Conservation (phyloP, 2,113 vertebrate species). For the Gallinago paraguaiae region DNA sequence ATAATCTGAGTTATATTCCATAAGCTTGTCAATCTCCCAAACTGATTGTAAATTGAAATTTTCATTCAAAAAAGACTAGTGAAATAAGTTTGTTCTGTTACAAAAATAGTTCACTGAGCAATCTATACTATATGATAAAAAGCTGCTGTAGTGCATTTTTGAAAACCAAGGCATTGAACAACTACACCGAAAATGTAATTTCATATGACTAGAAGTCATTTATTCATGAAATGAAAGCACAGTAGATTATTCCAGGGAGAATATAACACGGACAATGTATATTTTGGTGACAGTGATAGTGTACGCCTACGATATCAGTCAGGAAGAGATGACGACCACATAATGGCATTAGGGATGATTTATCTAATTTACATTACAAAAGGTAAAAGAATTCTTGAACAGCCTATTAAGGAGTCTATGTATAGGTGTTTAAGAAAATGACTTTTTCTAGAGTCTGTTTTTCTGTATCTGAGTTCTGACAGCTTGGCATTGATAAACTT, state of each 20-base stretch:
- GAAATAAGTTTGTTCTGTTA: neutral
- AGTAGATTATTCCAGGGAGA: neutral
- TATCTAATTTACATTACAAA: constrained; percentile 2
- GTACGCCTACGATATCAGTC: neutral
- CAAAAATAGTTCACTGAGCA: neutral
- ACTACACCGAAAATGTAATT: neutral
- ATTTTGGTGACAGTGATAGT: neutral
- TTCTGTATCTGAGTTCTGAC: neutral
- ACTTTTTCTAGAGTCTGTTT: neutral
- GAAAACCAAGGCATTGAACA: neutral
- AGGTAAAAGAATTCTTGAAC: neutral
- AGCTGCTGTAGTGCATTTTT: neutral
- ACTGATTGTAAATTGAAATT: neutral
- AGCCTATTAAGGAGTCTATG: neutral
- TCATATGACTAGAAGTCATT: neutral
- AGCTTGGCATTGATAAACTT: neutral
- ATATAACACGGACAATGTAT: neutral
- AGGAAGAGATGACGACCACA: neutral
- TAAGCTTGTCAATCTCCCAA: neutral
- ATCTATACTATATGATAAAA: neutral
- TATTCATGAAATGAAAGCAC: neutral
- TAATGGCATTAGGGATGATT: neutral
- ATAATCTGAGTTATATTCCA: neutral
- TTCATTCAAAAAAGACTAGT: neutral
- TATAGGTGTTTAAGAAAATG: neutral